Percentiles rank a stretch among this genome's conserved stretches.
phyloP scores from a whole-genome alignment of 2,888 invertebrate genomes.

The Resseliella maxima region DNA sequence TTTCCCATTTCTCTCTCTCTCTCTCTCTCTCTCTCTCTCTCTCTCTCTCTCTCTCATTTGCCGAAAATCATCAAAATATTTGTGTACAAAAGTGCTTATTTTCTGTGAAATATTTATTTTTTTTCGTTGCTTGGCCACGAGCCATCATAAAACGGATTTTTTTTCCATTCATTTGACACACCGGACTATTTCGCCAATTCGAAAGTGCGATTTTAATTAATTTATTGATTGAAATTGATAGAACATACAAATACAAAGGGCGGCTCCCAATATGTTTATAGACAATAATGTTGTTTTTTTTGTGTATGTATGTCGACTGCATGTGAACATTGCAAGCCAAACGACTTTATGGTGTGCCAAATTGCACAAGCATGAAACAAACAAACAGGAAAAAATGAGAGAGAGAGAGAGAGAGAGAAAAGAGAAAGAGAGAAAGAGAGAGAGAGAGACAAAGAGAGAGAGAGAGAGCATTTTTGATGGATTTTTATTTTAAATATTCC shows the following conservation, averaged over 20 bases:
- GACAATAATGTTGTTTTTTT: background rate
- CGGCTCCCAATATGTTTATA: background rate
- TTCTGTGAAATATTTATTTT: background rate
- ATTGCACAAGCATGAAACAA: background rate
- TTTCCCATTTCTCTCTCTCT: too few species aligned
- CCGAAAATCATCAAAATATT: constrained; percentile 53
- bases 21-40: too few species aligned
- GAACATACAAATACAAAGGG: background rate
- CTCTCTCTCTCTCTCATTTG: too few species aligned
- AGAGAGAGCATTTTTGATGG: constrained; percentile 11
- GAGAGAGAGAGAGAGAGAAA: background rate
- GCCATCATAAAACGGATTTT: background rate
- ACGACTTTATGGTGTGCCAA: constrained; percentile 9
- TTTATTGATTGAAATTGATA: constrained; percentile 54
- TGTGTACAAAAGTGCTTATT: constrained; percentile 39
- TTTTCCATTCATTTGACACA: constrained; percentile 1
- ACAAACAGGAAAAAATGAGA: background rate
- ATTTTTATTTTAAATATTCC: constrained; percentile 21
- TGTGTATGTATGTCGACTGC: background rate
- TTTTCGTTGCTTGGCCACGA: background rate
- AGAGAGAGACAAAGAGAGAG: too few species aligned
- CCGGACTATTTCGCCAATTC: constrained; percentile 17
- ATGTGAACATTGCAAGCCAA: background rate
- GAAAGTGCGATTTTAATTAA: constrained; percentile 51
- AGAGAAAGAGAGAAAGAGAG: background rate